phyloP scores from a whole-genome alignment of 2,797 vertebrate genomes.

The Rhyacichthys aspro region DNA sequence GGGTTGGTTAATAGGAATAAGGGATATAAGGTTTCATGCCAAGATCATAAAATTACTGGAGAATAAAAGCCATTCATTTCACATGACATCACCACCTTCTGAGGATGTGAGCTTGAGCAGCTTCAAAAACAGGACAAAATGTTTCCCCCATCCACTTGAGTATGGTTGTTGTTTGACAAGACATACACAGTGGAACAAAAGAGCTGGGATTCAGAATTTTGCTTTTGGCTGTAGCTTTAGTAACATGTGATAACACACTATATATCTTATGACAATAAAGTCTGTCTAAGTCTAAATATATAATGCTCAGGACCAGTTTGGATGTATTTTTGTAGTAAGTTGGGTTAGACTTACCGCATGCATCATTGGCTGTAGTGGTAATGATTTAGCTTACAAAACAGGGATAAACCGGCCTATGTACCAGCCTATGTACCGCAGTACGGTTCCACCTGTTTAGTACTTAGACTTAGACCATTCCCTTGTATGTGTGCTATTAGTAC shows the following conservation, averaged over 20 bases:
- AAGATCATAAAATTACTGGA: slow-evolving; percentile 77
- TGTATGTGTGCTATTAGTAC: slow-evolving; percentile 41
- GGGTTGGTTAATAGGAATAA: slow-evolving; percentile 62
- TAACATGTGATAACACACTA: slow-evolving; percentile 52
- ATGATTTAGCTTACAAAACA: slow-evolving; percentile 56
- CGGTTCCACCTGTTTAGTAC: slow-evolving; percentile 43
- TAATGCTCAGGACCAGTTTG: slow-evolving; percentile 48
- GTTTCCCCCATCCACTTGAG: slow-evolving; percentile 57
- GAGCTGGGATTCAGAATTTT: slow-evolving; percentile 34
- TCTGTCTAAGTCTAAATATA: slow-evolving; percentile 23
- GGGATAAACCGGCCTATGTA: too few species aligned
- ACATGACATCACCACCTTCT: slow-evolving; percentile 78
- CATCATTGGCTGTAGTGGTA: slow-evolving; percentile 48
- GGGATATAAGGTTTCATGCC: slow-evolving; percentile 77
- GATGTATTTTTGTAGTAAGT: slow-evolving; percentile 52
- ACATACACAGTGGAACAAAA: slow-evolving; percentile 50
- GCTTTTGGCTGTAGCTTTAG: slow-evolving; percentile 34
- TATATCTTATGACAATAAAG: slow-evolving; percentile 36
- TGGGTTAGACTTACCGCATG: slow-evolving; percentile 52
- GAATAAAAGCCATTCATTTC: slow-evolving; percentile 79
- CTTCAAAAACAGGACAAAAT: slow-evolving; percentile 65
- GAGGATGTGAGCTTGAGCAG: slow-evolving; percentile 69
- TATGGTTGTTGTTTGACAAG: slow-evolving; percentile 55
- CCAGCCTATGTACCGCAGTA: slow-evolving; percentile 13
- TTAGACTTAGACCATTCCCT: slow-evolving; percentile 54